Base-by-base conservation (phyloP, 2,797 vertebrate species). In the Lepus townsendii region DNA sequence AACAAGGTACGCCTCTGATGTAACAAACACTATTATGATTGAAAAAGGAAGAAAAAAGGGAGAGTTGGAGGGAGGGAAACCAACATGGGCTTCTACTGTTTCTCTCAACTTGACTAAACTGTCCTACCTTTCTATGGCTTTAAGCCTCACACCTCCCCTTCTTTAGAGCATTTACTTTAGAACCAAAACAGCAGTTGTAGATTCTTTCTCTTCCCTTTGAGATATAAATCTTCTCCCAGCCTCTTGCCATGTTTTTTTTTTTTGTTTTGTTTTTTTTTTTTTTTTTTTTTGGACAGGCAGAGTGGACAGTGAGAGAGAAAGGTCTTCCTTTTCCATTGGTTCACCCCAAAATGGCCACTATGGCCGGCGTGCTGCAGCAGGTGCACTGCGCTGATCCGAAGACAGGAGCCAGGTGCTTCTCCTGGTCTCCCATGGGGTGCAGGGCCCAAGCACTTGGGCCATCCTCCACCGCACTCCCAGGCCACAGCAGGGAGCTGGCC, bases 61-160 rank as follows among this genome's bases (percentile, higher is more conserved):
- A n/a, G 35, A 12, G 27, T 1, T 1, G 20, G 65, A 24, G 5
- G 30, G 1, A 9, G 27, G 8, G 30, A 24, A 42, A 12, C 1
- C 2, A 7, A 8, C 5, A 57, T 11, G 5, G 9, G 7, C 24
- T 19, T 19, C 2, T 7, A 9, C 4, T 1, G 1, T 3, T 32
- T 17, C 14, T 2, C 38, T 77, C 9, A 10, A 75, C 7, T 24
- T n/a, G 22, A 71, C 22, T 27, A 9, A 65, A 26, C 2, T 52
- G 27, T 0, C 3, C 13, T 9, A 9, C 12, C 68, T 35, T 71
- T 71, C 88, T 42, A 47, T 14, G n/a, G 32, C 30, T 47, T 0
- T 0, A 24, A 66, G 19, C 5, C 52, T 17, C 9, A 1, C 9
- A 26, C 11, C 3, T 32, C 79, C 26, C 42, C 71, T 60, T 69